Evolutionary conservation across 2,797 vertebrate species (phyloP).

Genomic region (Gallinago nigripennis): DNA sequence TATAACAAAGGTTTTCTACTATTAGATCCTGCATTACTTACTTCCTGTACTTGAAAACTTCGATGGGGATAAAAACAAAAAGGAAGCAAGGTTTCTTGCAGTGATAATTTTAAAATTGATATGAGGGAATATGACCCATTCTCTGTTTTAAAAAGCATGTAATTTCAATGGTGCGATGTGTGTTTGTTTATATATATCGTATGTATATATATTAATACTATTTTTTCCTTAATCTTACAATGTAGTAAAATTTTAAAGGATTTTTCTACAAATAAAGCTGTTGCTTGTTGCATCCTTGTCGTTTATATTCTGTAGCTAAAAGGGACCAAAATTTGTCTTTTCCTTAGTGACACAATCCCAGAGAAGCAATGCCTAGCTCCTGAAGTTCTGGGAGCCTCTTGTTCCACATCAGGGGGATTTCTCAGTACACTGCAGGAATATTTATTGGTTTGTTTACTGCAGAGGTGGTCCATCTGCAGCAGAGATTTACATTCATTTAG

Average conservation of each 20-base stretch:
- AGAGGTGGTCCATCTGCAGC: neutral
- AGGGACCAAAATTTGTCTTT: neutral
- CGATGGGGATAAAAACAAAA: slow-evolving; percentile 67
- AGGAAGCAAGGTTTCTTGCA: slow-evolving; percentile 71
- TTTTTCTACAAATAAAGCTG: slow-evolving; percentile 80
- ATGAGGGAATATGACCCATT: slow-evolving; percentile 72
- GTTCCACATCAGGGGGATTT: neutral
- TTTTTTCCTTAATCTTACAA: slow-evolving; percentile 89
- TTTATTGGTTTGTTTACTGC: neutral
- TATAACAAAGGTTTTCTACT: slow-evolving; percentile 69
- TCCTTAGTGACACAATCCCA: neutral
- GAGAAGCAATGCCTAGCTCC: neutral
- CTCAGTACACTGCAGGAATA: neutral
- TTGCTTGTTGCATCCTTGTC: slow-evolving; percentile 74
- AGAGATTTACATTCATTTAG: neutral
- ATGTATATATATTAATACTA: slow-evolving; percentile 82
- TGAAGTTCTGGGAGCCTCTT: neutral
- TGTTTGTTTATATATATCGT: slow-evolving; percentile 83
- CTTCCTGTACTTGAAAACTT: slow-evolving; percentile 77
- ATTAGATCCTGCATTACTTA: slow-evolving; percentile 70
- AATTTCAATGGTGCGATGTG: slow-evolving; percentile 73
- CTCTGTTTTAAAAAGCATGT: slow-evolving; percentile 79
- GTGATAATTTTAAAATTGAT: slow-evolving; percentile 68
- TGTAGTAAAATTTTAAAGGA: slow-evolving; percentile 79
- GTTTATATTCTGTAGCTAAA: slow-evolving; percentile 2